These are phyloP conservation scores for Loxodonta africana DNA, from an alignment of 2,113 vertebrate genomes.

Conservation along the genomic window DNA sequence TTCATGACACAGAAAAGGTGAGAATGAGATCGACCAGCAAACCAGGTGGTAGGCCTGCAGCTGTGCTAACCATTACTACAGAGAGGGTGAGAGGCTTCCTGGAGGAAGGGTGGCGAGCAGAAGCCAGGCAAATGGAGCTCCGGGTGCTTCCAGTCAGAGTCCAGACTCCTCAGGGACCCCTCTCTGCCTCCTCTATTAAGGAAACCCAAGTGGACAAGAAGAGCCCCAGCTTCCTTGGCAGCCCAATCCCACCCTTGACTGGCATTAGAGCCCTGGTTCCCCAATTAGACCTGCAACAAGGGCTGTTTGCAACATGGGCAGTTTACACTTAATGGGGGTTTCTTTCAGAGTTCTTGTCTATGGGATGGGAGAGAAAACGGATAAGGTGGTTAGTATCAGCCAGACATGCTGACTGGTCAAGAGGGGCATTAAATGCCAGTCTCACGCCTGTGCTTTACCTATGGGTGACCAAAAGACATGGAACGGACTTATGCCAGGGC, in stretches of 20 bases:
- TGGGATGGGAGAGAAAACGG: background rate
- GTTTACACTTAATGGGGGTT: background rate
- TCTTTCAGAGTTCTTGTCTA: background rate
- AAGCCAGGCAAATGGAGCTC: background rate
- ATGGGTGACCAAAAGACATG: background rate
- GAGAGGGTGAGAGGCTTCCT: background rate
- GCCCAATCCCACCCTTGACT: background rate
- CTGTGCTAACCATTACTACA: background rate
- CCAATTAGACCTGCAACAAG: background rate
- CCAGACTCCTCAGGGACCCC: background rate
- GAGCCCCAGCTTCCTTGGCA: background rate
- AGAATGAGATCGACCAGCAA: too few species aligned
- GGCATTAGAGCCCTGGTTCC: background rate
- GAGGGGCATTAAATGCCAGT: background rate
- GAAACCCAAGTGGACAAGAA: background rate
- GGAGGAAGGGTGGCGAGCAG: background rate
- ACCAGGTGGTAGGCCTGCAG: accelerated
- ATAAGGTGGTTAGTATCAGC: too few species aligned
- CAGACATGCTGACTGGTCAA: background rate
- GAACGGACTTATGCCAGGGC: background rate
- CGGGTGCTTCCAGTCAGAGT: background rate
- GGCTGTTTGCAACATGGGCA: background rate
- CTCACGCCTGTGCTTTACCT: background rate
- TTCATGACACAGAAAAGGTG: too few species aligned
- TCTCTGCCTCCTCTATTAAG: background rate